Conservation (phyloP, 92 coral and sea anemone species). For the Parazoanthus swiftii region DNA sequence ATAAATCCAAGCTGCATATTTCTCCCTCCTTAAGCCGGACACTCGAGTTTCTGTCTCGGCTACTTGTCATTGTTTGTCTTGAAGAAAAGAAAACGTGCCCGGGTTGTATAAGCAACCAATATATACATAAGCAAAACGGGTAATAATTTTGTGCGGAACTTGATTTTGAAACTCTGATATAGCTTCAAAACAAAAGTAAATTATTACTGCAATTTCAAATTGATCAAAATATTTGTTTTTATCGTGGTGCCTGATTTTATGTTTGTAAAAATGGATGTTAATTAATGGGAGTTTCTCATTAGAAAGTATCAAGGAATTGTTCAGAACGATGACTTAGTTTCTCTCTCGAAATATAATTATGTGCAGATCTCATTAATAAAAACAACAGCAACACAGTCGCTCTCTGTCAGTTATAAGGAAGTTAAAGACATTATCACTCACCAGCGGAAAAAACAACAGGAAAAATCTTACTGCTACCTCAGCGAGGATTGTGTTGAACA, state of each 20-base stretch:
- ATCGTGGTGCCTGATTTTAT: background rate
- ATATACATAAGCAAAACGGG: background rate
- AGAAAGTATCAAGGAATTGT: background rate
- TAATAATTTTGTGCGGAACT: background rate
- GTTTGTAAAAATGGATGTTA: background rate
- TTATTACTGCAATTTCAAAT: background rate
- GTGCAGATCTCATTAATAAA: background rate
- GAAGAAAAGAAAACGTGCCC: background rate
- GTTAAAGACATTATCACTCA: background rate
- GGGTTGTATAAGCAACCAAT: background rate
- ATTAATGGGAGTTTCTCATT: background rate
- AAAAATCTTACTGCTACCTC: background rate
- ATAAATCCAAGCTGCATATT: too few species aligned
- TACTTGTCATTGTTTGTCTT: too few species aligned
- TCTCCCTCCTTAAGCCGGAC: background rate
- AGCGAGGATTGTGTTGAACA: background rate
- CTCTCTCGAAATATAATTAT: background rate
- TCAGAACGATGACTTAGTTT: background rate
- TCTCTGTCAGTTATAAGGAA: background rate
- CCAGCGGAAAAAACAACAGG: background rate
- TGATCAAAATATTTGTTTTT: too few species aligned
- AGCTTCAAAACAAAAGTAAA: too few species aligned
- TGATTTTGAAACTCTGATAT: background rate
- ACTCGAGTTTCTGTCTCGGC: background rate
- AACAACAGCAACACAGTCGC: background rate